phyloP scores from a whole-genome alignment of 2,888 invertebrate genomes.

The Odontomyia ornata region DNA sequence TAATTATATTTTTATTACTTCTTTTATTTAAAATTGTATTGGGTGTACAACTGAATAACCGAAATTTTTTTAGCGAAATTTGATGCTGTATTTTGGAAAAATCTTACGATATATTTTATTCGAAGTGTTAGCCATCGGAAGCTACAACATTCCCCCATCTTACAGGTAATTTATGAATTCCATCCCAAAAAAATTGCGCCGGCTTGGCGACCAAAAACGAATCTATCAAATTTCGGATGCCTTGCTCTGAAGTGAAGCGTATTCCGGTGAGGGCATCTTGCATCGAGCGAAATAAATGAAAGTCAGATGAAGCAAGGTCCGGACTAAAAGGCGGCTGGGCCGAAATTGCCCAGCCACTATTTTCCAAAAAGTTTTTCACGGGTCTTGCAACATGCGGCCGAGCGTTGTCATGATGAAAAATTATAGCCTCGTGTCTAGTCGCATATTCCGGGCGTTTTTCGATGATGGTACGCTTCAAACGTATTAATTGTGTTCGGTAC shows the following conservation, averaged over 20 bases:
- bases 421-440: slow-evolving; percentile 1
- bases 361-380: slow-evolving; percentile 22
- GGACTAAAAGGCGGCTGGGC: slow-evolving; percentile 27
- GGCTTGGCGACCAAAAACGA: too few species aligned
- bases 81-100: not conserved
- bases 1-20: too few species aligned
- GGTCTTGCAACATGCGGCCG: slow-evolving; percentile 8
- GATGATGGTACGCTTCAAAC: slow-evolving; percentile 17
- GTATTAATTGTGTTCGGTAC: slow-evolving; percentile 30
- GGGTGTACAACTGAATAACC: not conserved
- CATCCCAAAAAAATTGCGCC: too few species aligned
- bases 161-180: not conserved
- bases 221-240: not conserved
- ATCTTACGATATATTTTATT: not conserved
- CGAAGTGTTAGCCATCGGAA: not conserved
- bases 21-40: too few species aligned
- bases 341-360: not conserved
- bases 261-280: too few species aligned
- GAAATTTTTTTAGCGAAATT: not conserved
- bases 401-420: slow-evolving; percentile 33
- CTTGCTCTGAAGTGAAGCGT: not conserved
- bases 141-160: not conserved
- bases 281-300: too few species aligned
- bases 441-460: slow-evolving; percentile 8
- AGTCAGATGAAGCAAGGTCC: slow-evolving; percentile 11